These are phyloP conservation scores for Rhynchomys soricoides DNA, from an alignment of 2,113 vertebrate genomes.

Conservation along the genomic window DNA sequence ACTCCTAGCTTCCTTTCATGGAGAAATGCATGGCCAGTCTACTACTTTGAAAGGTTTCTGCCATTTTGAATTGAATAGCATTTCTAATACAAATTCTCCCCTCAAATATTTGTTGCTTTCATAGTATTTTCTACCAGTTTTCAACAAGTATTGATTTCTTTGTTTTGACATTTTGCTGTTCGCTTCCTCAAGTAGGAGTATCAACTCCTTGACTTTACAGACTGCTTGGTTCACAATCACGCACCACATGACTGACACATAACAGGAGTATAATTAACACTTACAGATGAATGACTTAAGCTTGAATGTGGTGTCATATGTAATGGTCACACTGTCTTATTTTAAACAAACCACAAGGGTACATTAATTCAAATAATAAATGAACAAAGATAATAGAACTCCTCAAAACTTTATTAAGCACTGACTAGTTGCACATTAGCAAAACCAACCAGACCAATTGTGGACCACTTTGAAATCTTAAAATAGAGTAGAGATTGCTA, in stretches of 20 bases:
- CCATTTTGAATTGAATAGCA: slow-evolving; percentile 16
- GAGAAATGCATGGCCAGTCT: not conserved
- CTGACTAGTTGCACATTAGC: not conserved
- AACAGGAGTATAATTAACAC: not conserved
- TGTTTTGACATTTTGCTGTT: not conserved
- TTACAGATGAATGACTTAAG: not conserved
- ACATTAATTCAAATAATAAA: not conserved
- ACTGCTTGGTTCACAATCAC: not conserved
- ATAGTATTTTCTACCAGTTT: not conserved
- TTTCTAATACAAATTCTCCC: slow-evolving; percentile 5
- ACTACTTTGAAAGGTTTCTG: not conserved
- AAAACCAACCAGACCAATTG: slow-evolving; percentile 44
- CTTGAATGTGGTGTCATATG: not conserved
- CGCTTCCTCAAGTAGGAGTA: slow-evolving; percentile 30
- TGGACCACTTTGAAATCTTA: slow-evolving; percentile 10
- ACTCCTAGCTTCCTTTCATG: not conserved
- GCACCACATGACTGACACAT: not conserved
- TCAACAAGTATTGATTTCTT: not conserved
- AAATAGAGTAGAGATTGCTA: not conserved
- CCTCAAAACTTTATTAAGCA: slow-evolving; percentile 2
- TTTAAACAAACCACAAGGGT: not conserved
- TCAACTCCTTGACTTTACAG: not conserved
- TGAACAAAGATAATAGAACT: not conserved
- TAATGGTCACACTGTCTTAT: not conserved
- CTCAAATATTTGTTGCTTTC: not conserved